Evolutionary conservation across 2,888 invertebrate genomes (phyloP).

Genomic region (Aspidapion aeneum): DNA sequence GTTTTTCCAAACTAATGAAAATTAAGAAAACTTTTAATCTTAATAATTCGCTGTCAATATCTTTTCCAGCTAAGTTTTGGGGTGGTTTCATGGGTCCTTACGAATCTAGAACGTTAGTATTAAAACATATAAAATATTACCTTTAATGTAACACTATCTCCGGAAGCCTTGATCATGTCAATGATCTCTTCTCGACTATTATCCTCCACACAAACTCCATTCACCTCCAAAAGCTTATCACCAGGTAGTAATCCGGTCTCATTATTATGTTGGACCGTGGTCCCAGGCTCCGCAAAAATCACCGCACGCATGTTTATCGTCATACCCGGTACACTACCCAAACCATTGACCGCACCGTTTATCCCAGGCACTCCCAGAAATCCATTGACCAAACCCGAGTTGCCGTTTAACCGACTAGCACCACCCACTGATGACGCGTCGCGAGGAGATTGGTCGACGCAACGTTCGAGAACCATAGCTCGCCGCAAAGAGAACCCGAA

Average conservation of each 20-base stretch:
- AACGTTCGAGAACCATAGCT: slow-evolving; percentile 76
- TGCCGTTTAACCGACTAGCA: slow-evolving; percentile 1
- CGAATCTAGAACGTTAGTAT: no score
- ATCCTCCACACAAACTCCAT: slow-evolving; percentile 80
- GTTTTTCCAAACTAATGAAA: no score
- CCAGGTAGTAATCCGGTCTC: slow-evolving; percentile 91
- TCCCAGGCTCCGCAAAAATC: slow-evolving; percentile 88
- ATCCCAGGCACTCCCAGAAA: slow-evolving; percentile 22
- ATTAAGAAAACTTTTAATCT: no score
- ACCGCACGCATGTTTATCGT: slow-evolving; percentile 64
- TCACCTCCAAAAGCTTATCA: slow-evolving; percentile 89
- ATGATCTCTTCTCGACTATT: slow-evolving; percentile 88
- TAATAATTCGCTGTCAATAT: no score
- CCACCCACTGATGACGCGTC: slow-evolving; percentile 14
- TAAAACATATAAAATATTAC: slow-evolving; percentile 45
- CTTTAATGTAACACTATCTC: slow-evolving; percentile 79
- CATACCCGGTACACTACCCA: slow-evolving; percentile 27
- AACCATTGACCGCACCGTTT: slow-evolving; percentile 42
- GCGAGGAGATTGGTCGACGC: neutral
- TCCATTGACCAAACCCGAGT: neutral
- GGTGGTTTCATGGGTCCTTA: no score
- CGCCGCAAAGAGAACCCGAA: slow-evolving; percentile 92
- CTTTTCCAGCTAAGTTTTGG: no score
- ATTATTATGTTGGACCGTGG: slow-evolving; percentile 61
- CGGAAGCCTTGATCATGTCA: slow-evolving; percentile 85